Conservation (phyloP, 2,113 vertebrate species). For the Neolamprologus caudopunctatus region DNA sequence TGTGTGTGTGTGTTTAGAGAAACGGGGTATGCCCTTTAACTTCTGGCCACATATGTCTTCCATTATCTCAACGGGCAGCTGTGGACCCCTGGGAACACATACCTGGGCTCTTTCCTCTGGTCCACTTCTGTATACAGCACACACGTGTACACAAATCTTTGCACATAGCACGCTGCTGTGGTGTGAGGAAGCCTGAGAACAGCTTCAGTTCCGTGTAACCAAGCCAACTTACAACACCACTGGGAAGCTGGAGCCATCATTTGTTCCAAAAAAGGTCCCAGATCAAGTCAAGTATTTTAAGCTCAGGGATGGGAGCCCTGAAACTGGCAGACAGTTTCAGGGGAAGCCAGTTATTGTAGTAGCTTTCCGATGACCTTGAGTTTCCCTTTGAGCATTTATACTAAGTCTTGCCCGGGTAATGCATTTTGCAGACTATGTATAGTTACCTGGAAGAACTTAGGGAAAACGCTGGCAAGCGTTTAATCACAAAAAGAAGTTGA, state of each 20-base stretch:
- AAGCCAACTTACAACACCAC: constrained; percentile 9
- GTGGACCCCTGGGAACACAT: constrained; percentile 26
- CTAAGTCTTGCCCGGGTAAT: not conserved
- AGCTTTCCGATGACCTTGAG: not conserved
- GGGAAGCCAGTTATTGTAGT: not conserved
- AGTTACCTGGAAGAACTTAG: not conserved
- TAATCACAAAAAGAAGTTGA: not conserved
- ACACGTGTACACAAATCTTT: not conserved
- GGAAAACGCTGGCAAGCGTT: not conserved
- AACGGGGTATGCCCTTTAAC: constrained; percentile 13
- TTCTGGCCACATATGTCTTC: constrained; percentile 53
- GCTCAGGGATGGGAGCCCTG: not conserved
- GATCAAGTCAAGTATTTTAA: constrained; percentile 13
- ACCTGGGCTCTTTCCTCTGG: constrained; percentile 26
- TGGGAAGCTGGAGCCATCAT: constrained; percentile 7
- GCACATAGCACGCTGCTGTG: not conserved
- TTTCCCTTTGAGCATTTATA: not conserved
- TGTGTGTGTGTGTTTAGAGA: not conserved
- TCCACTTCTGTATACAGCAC: not conserved
- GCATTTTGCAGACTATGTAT: not conserved
- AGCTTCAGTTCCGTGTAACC: not conserved
- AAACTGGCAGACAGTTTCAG: not conserved
- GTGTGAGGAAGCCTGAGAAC: constrained; percentile 24
- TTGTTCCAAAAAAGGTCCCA: constrained; percentile 16
- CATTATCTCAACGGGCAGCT: constrained; percentile 37